Conservation (phyloP, 1,140 invertebrate genomes). For the Nasonia longicornis region DNA sequence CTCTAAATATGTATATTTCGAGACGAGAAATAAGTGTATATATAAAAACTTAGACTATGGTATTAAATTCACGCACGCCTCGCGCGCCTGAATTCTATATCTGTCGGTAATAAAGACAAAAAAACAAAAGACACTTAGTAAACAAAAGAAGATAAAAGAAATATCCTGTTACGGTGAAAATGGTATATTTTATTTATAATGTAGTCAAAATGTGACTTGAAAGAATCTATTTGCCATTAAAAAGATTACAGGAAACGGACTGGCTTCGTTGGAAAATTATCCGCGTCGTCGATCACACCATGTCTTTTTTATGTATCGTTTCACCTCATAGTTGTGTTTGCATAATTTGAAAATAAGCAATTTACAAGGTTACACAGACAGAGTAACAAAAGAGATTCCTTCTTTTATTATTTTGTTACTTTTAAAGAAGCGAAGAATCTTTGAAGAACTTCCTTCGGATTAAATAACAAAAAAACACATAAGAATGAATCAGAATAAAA, state of each 20-base stretch:
- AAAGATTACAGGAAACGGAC: slow-evolving; percentile 51
- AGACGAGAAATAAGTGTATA: slow-evolving; percentile 51
- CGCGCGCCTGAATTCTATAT: slow-evolving; percentile 41
- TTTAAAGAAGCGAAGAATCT: neutral
- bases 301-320: slow-evolving; percentile 34
- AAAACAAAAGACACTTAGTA: slow-evolving; percentile 41
- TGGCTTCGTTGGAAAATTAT: slow-evolving; percentile 50
- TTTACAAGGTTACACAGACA: neutral
- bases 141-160: slow-evolving; percentile 37
- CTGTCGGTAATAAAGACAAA: slow-evolving; percentile 43
- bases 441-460: no score
- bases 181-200: slow-evolving; percentile 59
- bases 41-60: slow-evolving; percentile 48
- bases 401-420: slow-evolving; percentile 25
- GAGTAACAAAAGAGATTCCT: slow-evolving; percentile 46
- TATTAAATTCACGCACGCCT: slow-evolving; percentile 39
- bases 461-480: no score
- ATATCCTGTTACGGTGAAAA: slow-evolving; percentile 56
- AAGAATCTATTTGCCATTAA: slow-evolving; percentile 55
- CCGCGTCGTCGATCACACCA: slow-evolving; percentile 15
- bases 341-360: neutral
- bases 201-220: slow-evolving; percentile 51
- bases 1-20: slow-evolving; percentile 53
- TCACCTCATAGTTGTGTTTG: slow-evolving; percentile 18
- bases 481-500: neutral